phyloP scores from a whole-genome alignment of 2,888 invertebrate genomes.

The Caenorhabditis angaria region DNA sequence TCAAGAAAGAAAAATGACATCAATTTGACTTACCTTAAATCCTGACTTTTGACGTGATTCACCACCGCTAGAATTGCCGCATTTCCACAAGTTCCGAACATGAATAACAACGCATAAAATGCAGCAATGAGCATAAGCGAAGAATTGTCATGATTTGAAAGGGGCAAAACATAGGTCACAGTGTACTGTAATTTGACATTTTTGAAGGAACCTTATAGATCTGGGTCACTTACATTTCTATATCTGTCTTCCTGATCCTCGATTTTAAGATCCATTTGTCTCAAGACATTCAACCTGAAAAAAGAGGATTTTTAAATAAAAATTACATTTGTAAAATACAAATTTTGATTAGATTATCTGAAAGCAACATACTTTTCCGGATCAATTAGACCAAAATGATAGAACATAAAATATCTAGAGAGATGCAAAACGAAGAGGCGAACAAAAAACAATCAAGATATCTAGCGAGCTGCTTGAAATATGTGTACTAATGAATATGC shows the following conservation, averaged over 20 bases:
- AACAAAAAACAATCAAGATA: too few species aligned
- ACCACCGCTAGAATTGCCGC: constrained; percentile 63
- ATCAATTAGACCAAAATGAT: neutral
- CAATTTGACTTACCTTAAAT: constrained; percentile 7
- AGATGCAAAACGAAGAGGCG: too few species aligned
- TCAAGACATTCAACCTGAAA: neutral
- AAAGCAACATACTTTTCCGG: too few species aligned
- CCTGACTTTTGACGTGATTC: constrained; percentile 53
- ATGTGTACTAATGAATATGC: constrained; percentile 3
- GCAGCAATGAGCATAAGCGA: constrained; percentile 75
- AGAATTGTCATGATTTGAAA: constrained; percentile 54
- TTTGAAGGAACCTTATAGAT: too few species aligned
- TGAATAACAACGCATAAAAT: constrained; percentile 76
- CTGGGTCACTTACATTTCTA: neutral
- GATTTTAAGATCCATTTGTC: neutral
- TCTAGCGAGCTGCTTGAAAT: neutral
- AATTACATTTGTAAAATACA: neutral
- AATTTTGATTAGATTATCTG: too few species aligned
- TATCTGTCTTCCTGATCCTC: neutral
- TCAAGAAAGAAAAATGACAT: neutral
- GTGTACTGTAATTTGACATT: constrained; percentile 40
- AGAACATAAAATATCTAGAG: neutral
- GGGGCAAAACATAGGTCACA: constrained; percentile 49
- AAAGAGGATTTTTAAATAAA: neutral
- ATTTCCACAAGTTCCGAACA: constrained; percentile 75